Percentiles rank a stretch among this genome's conserved stretches.
Conservation (phyloP, 2,113 vertebrate genomes). For the Tragelaphus scriptus region DNA sequence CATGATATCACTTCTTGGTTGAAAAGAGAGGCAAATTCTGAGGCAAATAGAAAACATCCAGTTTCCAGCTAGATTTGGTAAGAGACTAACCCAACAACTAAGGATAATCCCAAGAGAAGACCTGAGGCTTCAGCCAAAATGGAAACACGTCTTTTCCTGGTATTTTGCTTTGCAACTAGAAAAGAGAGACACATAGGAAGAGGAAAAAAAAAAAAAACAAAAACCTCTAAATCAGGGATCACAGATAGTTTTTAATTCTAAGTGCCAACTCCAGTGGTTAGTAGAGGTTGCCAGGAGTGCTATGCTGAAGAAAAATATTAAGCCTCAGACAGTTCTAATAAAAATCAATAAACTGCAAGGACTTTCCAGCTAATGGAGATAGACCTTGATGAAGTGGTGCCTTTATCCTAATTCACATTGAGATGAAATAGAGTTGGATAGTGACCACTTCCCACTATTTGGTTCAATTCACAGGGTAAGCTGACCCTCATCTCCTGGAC, state of each 20-base stretch:
- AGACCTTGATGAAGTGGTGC: not conserved
- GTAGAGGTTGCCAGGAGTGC: not conserved
- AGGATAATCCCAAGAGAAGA: not conserved
- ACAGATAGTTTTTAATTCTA: not conserved
- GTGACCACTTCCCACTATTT: not conserved
- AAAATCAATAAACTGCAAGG: not conserved
- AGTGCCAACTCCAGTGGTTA: not conserved
- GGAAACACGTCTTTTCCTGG: not conserved
- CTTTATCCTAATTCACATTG: not conserved
- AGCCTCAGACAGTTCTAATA: not conserved
- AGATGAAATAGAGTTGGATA: not conserved
- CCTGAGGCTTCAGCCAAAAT: not conserved
- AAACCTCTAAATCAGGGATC: not conserved
- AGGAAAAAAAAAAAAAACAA: not conserved
- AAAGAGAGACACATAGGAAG: not conserved
- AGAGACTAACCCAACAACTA: not conserved
- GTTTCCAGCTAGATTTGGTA: not conserved
- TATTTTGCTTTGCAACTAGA: constrained; percentile 37
- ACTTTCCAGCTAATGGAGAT: not conserved
- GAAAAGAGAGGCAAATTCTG: not conserved
- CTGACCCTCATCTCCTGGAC: not conserved
- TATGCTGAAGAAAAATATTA: not conserved
- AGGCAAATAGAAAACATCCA: not conserved
- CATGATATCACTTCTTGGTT: not conserved
- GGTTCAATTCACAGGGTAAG: not conserved